Conservation (phyloP, 2,888 invertebrate genomes). For the Lobophora halterata region DNA sequence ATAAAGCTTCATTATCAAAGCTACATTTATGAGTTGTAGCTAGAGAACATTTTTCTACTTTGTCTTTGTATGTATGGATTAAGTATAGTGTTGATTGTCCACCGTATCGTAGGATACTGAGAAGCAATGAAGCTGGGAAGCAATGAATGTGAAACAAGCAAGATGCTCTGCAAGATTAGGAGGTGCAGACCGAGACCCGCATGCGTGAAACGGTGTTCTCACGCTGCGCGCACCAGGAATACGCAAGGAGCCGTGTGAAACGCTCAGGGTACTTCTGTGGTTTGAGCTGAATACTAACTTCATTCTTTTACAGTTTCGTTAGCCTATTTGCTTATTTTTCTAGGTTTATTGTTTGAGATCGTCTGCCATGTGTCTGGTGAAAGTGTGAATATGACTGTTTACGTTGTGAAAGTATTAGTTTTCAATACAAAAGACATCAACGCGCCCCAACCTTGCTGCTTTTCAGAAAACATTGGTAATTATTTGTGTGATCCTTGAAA, state of each 20-base stretch:
- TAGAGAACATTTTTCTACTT: no score
- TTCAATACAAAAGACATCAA: constrained; percentile 44
- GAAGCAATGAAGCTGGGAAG: constrained; percentile 16
- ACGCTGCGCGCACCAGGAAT: constrained; percentile 56
- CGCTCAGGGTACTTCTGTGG: constrained; percentile 56
- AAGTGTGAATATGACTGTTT: constrained; percentile 25
- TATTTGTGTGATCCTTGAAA: neutral
- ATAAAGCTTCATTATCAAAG: no score
- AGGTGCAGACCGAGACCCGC: constrained; percentile 43
- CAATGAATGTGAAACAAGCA: constrained; percentile 20
- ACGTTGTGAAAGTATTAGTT: constrained; percentile 7
- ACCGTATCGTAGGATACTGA: no score
- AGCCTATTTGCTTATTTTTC: constrained; percentile 51
- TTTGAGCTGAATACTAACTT: constrained; percentile 67
- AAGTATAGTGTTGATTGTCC: constrained; percentile 4
- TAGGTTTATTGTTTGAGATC: constrained; percentile 33
- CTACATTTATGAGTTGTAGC: no score
- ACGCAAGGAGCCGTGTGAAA: constrained; percentile 70
- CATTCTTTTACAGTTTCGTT: constrained; percentile 67
- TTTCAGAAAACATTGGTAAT: neutral
- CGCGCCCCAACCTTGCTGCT: constrained; percentile 24
- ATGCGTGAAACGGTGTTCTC: constrained; percentile 53
- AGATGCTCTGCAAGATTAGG: constrained; percentile 27
- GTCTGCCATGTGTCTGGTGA: constrained; percentile 26
- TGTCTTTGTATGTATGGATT: no score